Evolutionary conservation across 2,888 invertebrate genomes (phyloP).

Genomic region (Gortyna flavago): DNA sequence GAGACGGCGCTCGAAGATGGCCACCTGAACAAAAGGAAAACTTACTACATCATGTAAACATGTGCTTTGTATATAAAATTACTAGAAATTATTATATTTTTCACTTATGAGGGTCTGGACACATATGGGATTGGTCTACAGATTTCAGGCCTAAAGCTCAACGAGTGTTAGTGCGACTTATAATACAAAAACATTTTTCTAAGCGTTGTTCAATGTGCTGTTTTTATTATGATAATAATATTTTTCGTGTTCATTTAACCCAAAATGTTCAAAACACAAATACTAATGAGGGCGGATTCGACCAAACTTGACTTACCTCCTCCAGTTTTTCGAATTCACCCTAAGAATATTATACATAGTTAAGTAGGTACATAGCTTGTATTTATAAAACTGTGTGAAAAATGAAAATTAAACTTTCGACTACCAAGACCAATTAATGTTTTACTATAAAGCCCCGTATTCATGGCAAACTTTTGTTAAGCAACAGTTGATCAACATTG

Average conservation of each 20-base stretch:
- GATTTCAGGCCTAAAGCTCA: constrained; percentile 30
- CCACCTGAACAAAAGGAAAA: constrained; percentile 73
- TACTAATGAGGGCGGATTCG: not conserved
- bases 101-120: constrained; percentile 40
- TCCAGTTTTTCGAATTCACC: constrained; percentile 7
- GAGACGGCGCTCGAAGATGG: constrained; percentile 71
- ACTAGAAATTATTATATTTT: constrained; percentile 69
- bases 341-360: constrained; percentile 28
- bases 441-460: constrained; percentile 31
- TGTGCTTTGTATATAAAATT: constrained; percentile 81
- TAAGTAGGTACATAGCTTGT: constrained; percentile 13
- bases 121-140: constrained; percentile 24
- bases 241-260: constrained; percentile 43
- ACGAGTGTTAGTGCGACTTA: constrained; percentile 22
- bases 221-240: constrained; percentile 34
- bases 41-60: constrained; percentile 66
- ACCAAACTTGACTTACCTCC: not conserved
- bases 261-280: constrained; percentile 11
- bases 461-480: too few relatives aligned
- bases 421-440: constrained; percentile 50
- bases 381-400: constrained; percentile 53
- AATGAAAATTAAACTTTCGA: constrained; percentile 65
- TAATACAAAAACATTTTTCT: constrained; percentile 40
- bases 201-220: constrained; percentile 30
- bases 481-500: too few relatives aligned